Percentiles rank a stretch among this genome's conserved stretches.
These are phyloP conservation scores for Cromileptes altivelis DNA, from an alignment of 2,113 vertebrate species.

Conservation along the genomic window DNA sequence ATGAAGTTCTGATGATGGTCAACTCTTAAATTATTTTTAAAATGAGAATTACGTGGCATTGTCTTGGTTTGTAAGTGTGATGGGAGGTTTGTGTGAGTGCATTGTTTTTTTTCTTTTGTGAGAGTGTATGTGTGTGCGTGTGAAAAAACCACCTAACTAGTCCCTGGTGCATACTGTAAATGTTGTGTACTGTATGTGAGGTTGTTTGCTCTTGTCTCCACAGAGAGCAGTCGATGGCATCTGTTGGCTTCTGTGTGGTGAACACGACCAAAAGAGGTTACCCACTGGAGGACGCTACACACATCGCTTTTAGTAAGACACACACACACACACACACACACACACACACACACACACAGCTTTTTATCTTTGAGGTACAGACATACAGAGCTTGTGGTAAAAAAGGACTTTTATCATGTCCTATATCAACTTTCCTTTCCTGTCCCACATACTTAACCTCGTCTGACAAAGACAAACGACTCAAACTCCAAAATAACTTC, in stretches of 20 bases:
- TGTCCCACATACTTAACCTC: not conserved
- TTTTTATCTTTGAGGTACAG: not conserved
- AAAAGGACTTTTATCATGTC: not conserved
- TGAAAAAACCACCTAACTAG: not conserved
- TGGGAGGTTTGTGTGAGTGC: not conserved
- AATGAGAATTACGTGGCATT: not conserved
- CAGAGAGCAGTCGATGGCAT: slow-evolving; percentile 95
- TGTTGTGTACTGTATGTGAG: not conserved
- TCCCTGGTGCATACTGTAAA: not conserved
- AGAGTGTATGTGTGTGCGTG: too few species aligned
- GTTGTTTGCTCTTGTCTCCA: not conserved
- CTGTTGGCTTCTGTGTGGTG: slow-evolving; percentile 93
- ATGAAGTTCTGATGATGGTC: not conserved
- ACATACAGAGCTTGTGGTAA: not conserved
- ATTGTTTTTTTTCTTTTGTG: not conserved
- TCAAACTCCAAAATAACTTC: not conserved
- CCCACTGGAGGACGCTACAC: slow-evolving; percentile 94
- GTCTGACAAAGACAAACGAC: not conserved
- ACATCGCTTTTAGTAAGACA: slow-evolving; percentile 95
- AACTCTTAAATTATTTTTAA: not conserved
- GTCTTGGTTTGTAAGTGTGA: too few species aligned
- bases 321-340: slow-evolving; percentile 4
- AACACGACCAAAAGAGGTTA: slow-evolving; percentile 94
- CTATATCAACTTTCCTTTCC: not conserved
- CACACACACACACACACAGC: not conserved